Evolutionary conservation across 2,797 vertebrate genomes (phyloP).

Genomic region (Acanthopagrus latus): DNA sequence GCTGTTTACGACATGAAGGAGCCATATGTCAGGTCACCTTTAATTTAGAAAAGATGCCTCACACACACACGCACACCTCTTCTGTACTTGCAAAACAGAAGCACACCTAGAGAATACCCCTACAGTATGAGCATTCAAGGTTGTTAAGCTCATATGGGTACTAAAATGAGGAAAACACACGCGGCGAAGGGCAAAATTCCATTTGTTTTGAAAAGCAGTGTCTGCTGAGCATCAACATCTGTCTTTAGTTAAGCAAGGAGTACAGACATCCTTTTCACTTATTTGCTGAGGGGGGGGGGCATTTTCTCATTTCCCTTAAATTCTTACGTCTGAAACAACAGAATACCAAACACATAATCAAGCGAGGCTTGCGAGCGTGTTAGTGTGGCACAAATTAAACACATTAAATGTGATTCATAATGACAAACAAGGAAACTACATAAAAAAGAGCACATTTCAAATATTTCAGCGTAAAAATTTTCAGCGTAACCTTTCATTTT

Average conservation of each 20-base stretch:
- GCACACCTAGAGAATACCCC: slow-evolving; percentile 24
- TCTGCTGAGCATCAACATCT: slow-evolving; percentile 82
- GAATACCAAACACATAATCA: slow-evolving; percentile 75
- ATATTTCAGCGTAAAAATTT: too few species aligned
- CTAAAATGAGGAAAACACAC: slow-evolving; percentile 68
- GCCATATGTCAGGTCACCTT: slow-evolving; percentile 58
- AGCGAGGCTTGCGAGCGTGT: slow-evolving; percentile 42
- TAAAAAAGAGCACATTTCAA: neutral
- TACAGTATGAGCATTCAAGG: slow-evolving; percentile 22
- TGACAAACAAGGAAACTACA: slow-evolving; percentile 17
- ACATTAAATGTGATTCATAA: slow-evolving; percentile 32
- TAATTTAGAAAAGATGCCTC: slow-evolving; percentile 48
- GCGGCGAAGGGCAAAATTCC: slow-evolving; percentile 68
- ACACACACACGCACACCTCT: neutral
- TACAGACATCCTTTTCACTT: slow-evolving; percentile 83
- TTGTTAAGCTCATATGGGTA: slow-evolving; percentile 44
- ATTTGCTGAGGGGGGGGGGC: slow-evolving; percentile 68
- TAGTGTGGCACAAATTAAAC: slow-evolving; percentile 47
- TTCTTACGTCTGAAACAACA: slow-evolving; percentile 79
- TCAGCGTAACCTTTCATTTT: slow-evolving; percentile 10
- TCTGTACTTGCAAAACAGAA: slow-evolving; percentile 4
- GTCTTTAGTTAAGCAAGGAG: slow-evolving; percentile 81
- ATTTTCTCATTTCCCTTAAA: slow-evolving; percentile 82
- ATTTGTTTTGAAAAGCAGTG: slow-evolving; percentile 76
- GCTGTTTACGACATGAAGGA: slow-evolving; percentile 49